Evolutionary conservation across 2,888 invertebrate genomes (phyloP).

Genomic region (Xestoiulus laeticollis): DNA sequence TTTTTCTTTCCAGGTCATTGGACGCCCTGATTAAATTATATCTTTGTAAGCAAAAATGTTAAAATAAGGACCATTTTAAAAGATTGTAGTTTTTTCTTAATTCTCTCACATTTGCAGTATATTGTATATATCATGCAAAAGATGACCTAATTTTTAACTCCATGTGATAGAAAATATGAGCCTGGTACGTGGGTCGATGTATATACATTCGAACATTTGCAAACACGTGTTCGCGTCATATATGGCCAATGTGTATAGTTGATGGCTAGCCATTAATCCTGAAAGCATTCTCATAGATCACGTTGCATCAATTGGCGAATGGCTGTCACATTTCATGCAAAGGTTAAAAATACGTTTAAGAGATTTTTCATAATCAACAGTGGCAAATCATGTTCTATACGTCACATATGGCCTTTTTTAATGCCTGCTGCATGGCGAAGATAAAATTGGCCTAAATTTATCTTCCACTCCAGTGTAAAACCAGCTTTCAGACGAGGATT

Average conservation of each 20-base stretch:
- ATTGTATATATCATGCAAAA: background rate
- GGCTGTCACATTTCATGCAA: slow-evolving; percentile 10
- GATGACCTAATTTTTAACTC: background rate
- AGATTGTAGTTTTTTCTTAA: background rate
- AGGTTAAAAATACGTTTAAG: background rate
- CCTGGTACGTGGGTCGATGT: background rate
- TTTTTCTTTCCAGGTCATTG: too few species aligned
- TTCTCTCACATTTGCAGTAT: too few species aligned
- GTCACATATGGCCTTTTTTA: background rate
- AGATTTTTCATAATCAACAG: slow-evolving; percentile 24
- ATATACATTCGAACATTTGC: background rate
- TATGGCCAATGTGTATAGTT: background rate
- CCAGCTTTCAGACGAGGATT: background rate
- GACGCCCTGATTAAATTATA: too few species aligned
- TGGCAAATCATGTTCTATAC: background rate
- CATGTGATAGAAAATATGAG: background rate
- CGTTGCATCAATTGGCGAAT: slow-evolving; percentile 37
- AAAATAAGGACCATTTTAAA: background rate
- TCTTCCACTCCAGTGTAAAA: background rate
- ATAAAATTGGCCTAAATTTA: slow-evolving; percentile 10
- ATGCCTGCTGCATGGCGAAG: background rate
- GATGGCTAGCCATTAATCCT: background rate
- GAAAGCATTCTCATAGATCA: background rate
- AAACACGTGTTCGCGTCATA: background rate
- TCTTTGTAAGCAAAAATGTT: too few species aligned